Percentiles rank a stretch among this genome's conserved stretches.
These are phyloP conservation scores for Tinamus major DNA, from an alignment of 2,797 vertebrate genomes.

Conservation along the genomic window DNA sequence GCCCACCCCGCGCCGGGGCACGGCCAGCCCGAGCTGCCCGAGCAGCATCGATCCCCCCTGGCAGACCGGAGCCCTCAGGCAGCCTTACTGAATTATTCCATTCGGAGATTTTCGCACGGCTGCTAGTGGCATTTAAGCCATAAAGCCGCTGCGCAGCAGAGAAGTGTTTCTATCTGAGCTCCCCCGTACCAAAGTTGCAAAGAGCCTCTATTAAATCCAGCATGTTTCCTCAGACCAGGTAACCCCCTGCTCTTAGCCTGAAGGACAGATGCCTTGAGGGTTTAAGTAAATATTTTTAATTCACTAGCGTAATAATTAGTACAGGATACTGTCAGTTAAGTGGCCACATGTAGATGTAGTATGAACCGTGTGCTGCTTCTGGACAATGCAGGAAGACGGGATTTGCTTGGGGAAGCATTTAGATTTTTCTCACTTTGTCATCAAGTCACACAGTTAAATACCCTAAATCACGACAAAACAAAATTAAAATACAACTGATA, in stretches of 20 bases:
- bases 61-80: not conserved
- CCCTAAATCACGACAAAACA: not conserved
- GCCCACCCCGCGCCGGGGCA: not conserved
- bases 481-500: not conserved
- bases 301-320: not conserved
- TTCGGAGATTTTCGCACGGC: not conserved
- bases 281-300: slow-evolving; percentile 3
- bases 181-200: slow-evolving; percentile 14
- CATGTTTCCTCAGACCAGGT: not conserved
- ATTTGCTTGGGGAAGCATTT: not conserved
- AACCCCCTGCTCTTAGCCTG: not conserved
- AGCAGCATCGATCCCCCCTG: too few relatives aligned
- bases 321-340: not conserved
- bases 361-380: not conserved
- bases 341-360: not conserved
- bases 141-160: slow-evolving; percentile 6
- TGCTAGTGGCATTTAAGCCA: not conserved
- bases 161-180: not conserved
- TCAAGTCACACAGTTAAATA: not conserved
- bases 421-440: not conserved
- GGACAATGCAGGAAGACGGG: not conserved
- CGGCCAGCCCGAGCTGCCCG: too few relatives aligned
- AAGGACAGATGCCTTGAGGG: not conserved
- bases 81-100: not conserved
- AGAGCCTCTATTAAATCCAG: slow-evolving; percentile 5